Base-by-base conservation (phyloP, 2,113 vertebrate genomes). In the Oplegnathus fasciatus region DNA sequence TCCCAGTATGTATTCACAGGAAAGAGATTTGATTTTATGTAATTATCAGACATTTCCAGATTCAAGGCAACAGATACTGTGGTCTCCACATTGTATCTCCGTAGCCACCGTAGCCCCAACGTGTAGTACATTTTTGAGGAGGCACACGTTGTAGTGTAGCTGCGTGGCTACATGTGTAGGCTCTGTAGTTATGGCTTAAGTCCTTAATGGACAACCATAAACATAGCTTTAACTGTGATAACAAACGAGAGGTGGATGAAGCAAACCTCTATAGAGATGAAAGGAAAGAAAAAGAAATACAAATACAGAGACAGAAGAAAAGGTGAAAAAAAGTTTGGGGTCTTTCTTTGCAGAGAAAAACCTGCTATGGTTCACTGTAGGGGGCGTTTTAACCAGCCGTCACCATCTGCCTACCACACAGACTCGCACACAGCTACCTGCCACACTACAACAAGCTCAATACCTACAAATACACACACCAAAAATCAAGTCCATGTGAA, bases 341-440 rank as follows among this genome's bases (percentile, higher is more conserved):
- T 61, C 20, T 82, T 86, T 72, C 15, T 72, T 55, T 73, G 32
- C 32, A n/a, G 24, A 46, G 20, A 64, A 30, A 73, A 90, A 79
- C 57, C 60, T 69, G 67, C 73, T 77, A 22, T 9, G 11, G n/a
- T 73, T 86, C 80, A 55, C 86, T 83, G 84, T 75, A 69, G 88
- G 85, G 73, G 84, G 79, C 22, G 34, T 76, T 92, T 90, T 89
- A 89, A 90, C 81, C 87, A 89, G 90, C 88, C 65, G 30, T 85
- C 85, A 86, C 91, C 91, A 94, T 93, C 92, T 93, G 89, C 89
- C 81, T 34, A 15, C 64, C 80, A 60, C 80, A 74, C 58, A 73
- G 67, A 71, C 67, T 34, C 66, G 54, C 74, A 73, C 71, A 82
- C 66, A 83, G 55, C 75, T 78, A 76, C 77, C 72, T 60, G 81